Evolutionary conservation across 1,140 invertebrate species (phyloP).

Genomic region (Aricia agestis): DNA sequence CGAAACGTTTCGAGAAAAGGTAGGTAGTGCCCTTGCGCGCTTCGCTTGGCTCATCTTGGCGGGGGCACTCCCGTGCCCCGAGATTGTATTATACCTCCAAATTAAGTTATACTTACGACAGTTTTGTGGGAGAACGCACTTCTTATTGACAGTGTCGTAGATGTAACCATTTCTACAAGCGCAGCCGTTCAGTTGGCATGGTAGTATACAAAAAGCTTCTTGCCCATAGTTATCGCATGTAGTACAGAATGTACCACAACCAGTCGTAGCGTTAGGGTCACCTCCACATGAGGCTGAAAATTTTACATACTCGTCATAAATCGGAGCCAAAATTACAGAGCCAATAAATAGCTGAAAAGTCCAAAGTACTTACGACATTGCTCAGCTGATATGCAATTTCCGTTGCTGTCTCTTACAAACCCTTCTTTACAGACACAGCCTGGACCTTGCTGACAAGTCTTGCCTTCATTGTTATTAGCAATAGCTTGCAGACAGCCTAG

Average conservation of each 20-base stretch:
- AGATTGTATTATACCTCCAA: too few relatives aligned
- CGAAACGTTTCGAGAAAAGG: too few relatives aligned
- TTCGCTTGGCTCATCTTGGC: too few relatives aligned
- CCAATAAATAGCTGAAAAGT: background rate
- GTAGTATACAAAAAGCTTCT: conserved; percentile 12
- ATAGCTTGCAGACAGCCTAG: background rate
- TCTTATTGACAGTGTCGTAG: conserved; percentile 29
- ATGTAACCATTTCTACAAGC: conserved; percentile 35
- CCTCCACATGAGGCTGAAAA: conserved; percentile 34
- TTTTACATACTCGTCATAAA: background rate
- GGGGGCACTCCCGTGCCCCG: too few relatives aligned
- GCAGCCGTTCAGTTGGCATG: conserved; percentile 34
- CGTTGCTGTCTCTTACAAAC: conserved; percentile 25
- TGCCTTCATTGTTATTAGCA: too few relatives aligned
- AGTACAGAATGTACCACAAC: conserved; percentile 35
- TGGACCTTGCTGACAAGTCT: conserved; percentile 21
- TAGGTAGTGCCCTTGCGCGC: too few relatives aligned
- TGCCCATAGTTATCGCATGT: conserved; percentile 29
- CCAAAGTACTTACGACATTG: conserved; percentile 33
- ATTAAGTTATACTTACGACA: conserved; percentile 36
- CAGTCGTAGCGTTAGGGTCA: conserved; percentile 37
- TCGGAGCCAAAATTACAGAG: too few relatives aligned
- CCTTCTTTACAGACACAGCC: conserved; percentile 32
- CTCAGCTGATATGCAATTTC: conserved; percentile 21
- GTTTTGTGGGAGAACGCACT: conserved; percentile 37